Evolutionary conservation across 2,888 invertebrate species (phyloP).

Genomic region (Ganaspis brasiliensis): DNA sequence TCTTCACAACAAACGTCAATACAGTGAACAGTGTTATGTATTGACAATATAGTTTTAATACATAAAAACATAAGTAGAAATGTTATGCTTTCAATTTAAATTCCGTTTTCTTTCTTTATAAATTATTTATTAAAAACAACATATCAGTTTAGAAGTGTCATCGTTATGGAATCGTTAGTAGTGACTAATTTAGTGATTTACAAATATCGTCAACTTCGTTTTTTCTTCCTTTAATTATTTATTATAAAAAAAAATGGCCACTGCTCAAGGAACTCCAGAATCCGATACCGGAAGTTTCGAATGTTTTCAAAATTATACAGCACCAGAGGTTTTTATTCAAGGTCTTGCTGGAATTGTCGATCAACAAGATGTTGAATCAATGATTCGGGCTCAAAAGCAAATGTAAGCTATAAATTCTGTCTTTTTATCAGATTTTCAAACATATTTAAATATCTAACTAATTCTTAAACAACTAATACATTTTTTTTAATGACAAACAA

Average conservation of each 20-base stretch:
- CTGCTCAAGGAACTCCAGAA: slow-evolving; percentile 81
- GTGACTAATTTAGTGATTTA: no score
- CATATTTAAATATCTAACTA: no score
- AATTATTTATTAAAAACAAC: no score
- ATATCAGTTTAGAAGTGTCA: no score
- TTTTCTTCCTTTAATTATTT: neutral
- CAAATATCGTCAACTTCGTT: neutral
- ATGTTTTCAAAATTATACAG: slow-evolving; percentile 94
- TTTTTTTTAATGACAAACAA: neutral
- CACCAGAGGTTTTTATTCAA: slow-evolving; percentile 96
- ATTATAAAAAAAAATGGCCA: slow-evolving; percentile 69
- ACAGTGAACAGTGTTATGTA: no score
- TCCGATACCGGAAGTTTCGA: slow-evolving; percentile 87
- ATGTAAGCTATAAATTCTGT: slow-evolving; percentile 84
- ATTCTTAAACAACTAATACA: no score
- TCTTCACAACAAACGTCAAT: no score
- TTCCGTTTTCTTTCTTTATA: no score
- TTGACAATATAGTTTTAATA: no score
- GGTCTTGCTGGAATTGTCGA: slow-evolving; percentile 95
- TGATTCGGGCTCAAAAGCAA: slow-evolving; percentile 95
- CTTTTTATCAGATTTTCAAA: slow-evolving; percentile 27
- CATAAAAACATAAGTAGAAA: no score
- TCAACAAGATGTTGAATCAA: slow-evolving; percentile 93
- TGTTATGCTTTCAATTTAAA: no score
- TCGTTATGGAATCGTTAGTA: no score